Evolutionary conservation across 2,113 vertebrate genomes (phyloP).

Genomic region (Macroglossus sobrinus): DNA sequence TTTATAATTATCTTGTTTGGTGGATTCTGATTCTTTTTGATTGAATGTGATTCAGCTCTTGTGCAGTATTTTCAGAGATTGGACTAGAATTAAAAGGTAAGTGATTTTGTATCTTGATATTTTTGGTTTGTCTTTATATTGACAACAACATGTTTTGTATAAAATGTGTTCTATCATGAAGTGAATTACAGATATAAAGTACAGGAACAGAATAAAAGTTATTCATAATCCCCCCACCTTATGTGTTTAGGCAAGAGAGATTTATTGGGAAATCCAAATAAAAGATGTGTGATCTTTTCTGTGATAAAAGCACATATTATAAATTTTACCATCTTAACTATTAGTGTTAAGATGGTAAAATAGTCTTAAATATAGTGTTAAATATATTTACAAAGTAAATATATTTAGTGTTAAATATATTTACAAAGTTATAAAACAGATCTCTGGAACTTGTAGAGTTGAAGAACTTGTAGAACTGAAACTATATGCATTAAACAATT

Average conservation of each 20-base stretch:
- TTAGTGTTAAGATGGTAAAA: no score
- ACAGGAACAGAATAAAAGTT: neutral
- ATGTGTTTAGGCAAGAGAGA: neutral
- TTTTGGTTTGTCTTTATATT: slow-evolving; percentile 8
- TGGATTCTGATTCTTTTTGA: neutral
- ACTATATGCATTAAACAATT: neutral
- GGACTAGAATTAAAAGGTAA: neutral
- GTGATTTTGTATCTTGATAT: slow-evolving; percentile 1
- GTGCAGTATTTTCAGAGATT: neutral
- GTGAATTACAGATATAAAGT: neutral
- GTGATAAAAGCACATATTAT: neutral
- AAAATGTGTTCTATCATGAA: neutral
- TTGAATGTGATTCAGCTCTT: neutral
- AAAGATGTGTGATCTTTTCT: neutral
- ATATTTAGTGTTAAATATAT: neutral
- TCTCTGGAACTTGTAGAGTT: neutral
- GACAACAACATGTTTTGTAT: neutral
- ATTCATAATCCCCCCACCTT: neutral
- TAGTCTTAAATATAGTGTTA: no score
- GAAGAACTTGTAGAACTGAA: neutral
- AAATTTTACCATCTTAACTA: neutral
- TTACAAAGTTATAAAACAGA: neutral
- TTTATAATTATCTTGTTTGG: neutral
- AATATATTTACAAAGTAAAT: no score
- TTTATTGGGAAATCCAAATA: neutral